Evolutionary conservation across 2,888 invertebrate species (phyloP).

Genomic region (Cenopis cana): DNA sequence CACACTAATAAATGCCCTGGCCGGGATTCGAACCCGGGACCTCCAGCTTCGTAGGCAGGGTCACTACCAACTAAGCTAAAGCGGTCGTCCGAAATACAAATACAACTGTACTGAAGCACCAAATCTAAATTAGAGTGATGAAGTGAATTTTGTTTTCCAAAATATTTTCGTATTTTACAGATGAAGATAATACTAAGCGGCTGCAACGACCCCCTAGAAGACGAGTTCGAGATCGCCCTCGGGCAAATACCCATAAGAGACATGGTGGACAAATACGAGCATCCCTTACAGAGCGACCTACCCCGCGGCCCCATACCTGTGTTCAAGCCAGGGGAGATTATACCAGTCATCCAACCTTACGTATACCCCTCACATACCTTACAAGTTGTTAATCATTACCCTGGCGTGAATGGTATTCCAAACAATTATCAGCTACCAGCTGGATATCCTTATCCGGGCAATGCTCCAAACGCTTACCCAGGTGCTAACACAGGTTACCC

Average conservation of each 20-base stretch:
- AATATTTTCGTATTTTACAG: constrained; percentile 53
- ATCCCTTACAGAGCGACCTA: constrained; percentile 61
- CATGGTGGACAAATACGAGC: constrained; percentile 53
- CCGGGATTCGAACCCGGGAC: too few relatives aligned
- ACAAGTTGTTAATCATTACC: constrained; percentile 6
- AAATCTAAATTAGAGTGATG: too few relatives aligned
- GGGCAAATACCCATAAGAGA: constrained; percentile 62
- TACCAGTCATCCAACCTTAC: constrained; percentile 10
- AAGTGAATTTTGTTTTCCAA: neutral
- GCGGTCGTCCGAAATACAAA: too few relatives aligned
- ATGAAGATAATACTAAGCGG: constrained; percentile 65
- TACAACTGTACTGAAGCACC: too few relatives aligned
- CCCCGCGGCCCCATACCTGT: constrained; percentile 61
- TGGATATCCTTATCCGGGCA: constrained; percentile 26
- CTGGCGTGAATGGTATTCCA: constrained; percentile 10
- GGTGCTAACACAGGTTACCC: neutral
- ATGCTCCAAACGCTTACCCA: constrained; percentile 26
- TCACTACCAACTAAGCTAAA: too few relatives aligned
- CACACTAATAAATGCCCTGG: too few relatives aligned
- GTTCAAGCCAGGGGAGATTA: constrained; percentile 38
- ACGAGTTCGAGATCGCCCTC: constrained; percentile 65
- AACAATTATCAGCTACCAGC: neutral
- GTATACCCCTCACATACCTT: constrained; percentile 24
- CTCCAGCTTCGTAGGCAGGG: too few relatives aligned
- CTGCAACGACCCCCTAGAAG: constrained; percentile 64